Conservation (phyloP, 2,113 vertebrate genomes). For the Calyptomena viridis region DNA sequence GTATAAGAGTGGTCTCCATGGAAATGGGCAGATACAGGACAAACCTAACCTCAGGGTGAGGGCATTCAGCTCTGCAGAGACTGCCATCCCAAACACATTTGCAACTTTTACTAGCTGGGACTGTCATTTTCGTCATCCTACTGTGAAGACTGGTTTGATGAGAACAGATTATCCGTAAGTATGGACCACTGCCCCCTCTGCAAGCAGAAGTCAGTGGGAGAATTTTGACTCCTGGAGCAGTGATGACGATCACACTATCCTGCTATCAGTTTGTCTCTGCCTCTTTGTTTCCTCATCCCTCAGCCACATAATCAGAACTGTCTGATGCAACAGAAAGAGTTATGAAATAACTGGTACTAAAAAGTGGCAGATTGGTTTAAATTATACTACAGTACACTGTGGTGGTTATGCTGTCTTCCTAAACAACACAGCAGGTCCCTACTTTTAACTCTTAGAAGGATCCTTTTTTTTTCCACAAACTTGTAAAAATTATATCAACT, state of each 20-base stretch:
- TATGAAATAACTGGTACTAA: neutral
- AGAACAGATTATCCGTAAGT: neutral
- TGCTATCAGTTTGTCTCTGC: neutral
- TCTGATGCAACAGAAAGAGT: neutral
- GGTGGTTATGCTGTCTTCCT: neutral
- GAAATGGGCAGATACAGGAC: neutral
- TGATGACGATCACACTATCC: accelerated
- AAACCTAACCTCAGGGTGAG: neutral
- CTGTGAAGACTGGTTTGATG: neutral
- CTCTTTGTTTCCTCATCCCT: neutral
- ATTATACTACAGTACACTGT: neutral
- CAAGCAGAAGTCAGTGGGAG: neutral
- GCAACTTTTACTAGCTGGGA: neutral
- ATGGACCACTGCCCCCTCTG: neutral
- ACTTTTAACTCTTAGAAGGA: neutral
- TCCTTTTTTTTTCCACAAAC: neutral
- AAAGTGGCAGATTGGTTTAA: neutral
- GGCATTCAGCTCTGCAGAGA: neutral
- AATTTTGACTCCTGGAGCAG: neutral
- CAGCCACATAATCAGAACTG: neutral
- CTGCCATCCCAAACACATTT: neutral
- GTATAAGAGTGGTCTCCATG: neutral
- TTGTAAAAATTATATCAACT: neutral
- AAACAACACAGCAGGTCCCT: neutral
- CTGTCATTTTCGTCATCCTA: neutral